Conservation (phyloP, 2,888 invertebrate species). For the Sphaerophoria taeniata region DNA sequence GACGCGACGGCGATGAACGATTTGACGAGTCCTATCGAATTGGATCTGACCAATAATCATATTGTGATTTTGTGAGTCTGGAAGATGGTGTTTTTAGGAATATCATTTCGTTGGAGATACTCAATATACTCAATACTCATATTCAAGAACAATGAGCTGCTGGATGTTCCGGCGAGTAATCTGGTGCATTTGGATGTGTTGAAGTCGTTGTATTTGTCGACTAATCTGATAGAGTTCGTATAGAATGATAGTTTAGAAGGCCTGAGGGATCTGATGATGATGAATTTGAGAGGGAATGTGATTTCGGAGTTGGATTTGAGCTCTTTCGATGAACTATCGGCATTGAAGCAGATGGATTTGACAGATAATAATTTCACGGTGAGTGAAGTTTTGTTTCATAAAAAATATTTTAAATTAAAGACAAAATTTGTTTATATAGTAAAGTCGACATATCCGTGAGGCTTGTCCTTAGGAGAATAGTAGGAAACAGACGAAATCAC, state of each 20-base stretch:
- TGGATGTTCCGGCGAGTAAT: constrained; percentile 88
- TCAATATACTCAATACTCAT: no score
- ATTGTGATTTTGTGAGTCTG: constrained; percentile 89
- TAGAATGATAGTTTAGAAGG: constrained; percentile 89
- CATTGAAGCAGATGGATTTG: constrained; percentile 89
- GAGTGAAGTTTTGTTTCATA: constrained; percentile 75
- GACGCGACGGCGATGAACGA: constrained; percentile 93
- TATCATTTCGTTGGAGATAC: no score
- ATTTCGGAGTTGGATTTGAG: no score
- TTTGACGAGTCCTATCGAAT: constrained; percentile 87
- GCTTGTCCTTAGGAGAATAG: no score
- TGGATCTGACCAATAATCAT: constrained; percentile 90
- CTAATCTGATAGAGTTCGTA: constrained; percentile 90
- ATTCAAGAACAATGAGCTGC: no score
- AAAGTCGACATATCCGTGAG: no score
- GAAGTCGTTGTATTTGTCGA: constrained; percentile 89
- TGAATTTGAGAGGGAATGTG: constrained; percentile 89
- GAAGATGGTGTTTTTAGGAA: constrained; percentile 88
- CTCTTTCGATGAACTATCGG: constrained; percentile 89
- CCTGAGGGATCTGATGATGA: constrained; percentile 87
- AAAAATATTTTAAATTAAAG: no score
- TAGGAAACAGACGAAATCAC: no score
- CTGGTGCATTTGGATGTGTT: constrained; percentile 87
- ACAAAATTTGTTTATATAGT: no score
- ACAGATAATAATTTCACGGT: constrained; percentile 92